Evolutionary conservation across 2,888 invertebrate genomes (phyloP), one percentile per base, ranked within the genome.

Genomic region (Gnatocerus cornutus): DNA sequence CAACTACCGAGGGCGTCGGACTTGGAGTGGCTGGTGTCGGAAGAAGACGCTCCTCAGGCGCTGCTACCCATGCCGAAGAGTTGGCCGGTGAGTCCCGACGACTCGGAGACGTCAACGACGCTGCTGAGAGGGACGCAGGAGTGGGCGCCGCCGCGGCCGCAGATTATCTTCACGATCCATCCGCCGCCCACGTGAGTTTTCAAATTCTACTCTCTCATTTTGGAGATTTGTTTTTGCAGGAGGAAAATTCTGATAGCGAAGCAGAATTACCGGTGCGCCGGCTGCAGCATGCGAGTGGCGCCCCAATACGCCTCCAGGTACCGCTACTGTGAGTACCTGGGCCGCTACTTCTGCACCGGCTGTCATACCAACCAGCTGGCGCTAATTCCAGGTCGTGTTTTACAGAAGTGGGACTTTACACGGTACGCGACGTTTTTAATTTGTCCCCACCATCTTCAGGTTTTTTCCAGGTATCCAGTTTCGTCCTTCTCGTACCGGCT

Each of bases 101-200:
- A 89, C 74, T 85, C 84, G 4, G 88, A 89, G 70, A 84, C 89
- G 10, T 13, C 48, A 0, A 7, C 43, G 5, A 84, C 86, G 1
- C 85, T 90, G 16, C 84, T 93, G 14, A 86, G 95, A 37, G 95
- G 95, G 5, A 94, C 93, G 9, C 83, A 87, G 52, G 92, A 93
- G 78, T 95, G 95, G 95, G 95, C 95, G 0, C 95, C 95, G 9
- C 94, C 94, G 0, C 86, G 95, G 66, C 89, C 92, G 30, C 95
- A 95, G 84, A 92, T 95, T 58, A 94, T 95, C 73, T 93, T 94
- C 78, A 93, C 92, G 1, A 86, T 91, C 65, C 93, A 94, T 85
- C 90, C 91, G 2, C 74, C 87, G 8, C 89, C 90, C 43, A 88
- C 88, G 93, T 93, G 87, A 86, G 88, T 33, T 33, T 21, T 21